A percentile compares a stretch with the other conserved stretches of the same genome.
phyloP scores from a whole-genome alignment of 2,888 invertebrate genomes.

The Nephrocerus scutellatus region DNA sequence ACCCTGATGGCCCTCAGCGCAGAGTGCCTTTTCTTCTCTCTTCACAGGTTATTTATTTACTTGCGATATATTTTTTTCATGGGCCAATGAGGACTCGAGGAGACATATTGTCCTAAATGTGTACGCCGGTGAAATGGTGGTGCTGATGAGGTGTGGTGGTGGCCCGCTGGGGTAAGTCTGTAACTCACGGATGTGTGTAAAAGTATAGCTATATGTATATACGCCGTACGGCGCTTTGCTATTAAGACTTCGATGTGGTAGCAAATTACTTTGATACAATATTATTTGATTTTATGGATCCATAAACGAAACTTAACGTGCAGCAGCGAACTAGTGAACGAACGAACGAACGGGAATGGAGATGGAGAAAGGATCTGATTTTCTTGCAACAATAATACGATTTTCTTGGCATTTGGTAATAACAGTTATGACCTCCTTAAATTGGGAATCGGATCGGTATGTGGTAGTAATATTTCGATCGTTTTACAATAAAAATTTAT shows the following conservation, averaged over 20 bases:
- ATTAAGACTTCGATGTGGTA: no score
- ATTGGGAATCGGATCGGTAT: no score
- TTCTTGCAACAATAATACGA: slow-evolving; percentile 20
- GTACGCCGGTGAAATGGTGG: no score
- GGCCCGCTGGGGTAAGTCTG: no score
- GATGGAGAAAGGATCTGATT: neutral
- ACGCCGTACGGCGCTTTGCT: no score
- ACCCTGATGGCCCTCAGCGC: neutral
- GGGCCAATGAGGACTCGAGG: slow-evolving; percentile 19
- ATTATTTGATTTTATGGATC: slow-evolving; percentile 30
- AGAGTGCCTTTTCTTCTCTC: slow-evolving; percentile 24
- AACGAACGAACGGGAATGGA: neutral
- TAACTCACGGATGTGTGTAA: no score
- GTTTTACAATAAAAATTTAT: no score
- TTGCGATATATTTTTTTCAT: slow-evolving; percentile 19
- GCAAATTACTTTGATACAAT: slow-evolving; percentile 22
- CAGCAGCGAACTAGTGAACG: slow-evolving; percentile 10
- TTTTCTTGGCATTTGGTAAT: no score
- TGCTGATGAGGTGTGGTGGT: no score
- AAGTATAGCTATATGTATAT: no score
- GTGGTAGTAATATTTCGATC: no score
- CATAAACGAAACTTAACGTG: slow-evolving; percentile 24
- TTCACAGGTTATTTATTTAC: slow-evolving; percentile 35
- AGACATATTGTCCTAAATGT: slow-evolving; percentile 19
- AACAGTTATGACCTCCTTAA: no score